Conservation (phyloP, 2,888 invertebrate species). For the Drosophila niveifrons region DNA sequence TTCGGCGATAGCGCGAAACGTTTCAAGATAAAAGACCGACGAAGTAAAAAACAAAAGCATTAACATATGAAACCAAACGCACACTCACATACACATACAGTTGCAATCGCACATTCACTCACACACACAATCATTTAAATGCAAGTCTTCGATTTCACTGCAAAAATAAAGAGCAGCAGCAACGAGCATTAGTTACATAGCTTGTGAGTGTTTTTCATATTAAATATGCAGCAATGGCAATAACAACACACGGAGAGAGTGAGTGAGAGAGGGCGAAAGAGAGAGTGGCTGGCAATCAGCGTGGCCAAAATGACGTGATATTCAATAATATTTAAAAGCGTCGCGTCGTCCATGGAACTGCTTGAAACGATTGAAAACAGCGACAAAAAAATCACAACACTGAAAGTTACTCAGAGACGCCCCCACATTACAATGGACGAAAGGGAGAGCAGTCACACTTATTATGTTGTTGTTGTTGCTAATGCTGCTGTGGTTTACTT, state of each 20-base stretch:
- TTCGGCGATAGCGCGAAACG: conserved; percentile 76
- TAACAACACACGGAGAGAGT: conserved; percentile 23
- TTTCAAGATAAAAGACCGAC: conserved; percentile 59
- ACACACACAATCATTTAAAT: conserved; percentile 47
- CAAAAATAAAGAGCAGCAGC: conserved; percentile 30
- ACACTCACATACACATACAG: conserved; percentile 1
- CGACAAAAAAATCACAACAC: conserved; percentile 25
- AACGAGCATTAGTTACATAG: conserved; percentile 18
- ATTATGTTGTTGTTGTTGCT: conserved; percentile 7
- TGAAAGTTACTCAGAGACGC: conserved; percentile 41
- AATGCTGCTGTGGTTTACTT: conserved; percentile 9
- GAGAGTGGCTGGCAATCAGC: conserved; percentile 29
- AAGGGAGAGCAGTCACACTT: conserved; percentile 2
- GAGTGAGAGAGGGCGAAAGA: conserved; percentile 10
- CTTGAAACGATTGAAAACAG: conserved; percentile 36
- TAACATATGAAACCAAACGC: conserved; percentile 59
- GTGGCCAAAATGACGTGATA: conserved; percentile 61
- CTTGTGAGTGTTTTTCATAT: conserved; percentile 41
- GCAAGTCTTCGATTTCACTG: conserved; percentile 69
- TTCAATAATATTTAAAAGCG: conserved; percentile 64
- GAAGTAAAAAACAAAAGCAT: conserved; percentile 49
- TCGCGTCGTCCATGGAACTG: conserved; percentile 43
- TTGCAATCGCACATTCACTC: conserved; percentile 15
- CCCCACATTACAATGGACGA: conserved; percentile 36
- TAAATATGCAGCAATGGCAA: conserved; percentile 52